Evolutionary conservation across 2,797 vertebrate genomes (phyloP).

Genomic region (Pitangus sulphuratus): DNA sequence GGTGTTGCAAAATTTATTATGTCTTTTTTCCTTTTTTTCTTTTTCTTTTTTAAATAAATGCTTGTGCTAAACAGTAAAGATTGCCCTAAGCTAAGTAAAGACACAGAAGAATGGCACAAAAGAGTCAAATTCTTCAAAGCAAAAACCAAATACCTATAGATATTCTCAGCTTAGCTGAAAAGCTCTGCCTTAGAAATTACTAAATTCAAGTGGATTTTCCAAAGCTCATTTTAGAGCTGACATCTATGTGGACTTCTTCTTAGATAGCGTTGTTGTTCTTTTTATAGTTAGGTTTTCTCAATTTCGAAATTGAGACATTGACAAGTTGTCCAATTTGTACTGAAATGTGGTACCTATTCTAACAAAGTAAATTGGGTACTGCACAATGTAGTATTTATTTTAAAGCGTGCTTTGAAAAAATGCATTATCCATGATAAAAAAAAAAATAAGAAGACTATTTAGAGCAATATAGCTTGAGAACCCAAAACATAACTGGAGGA

Average conservation of each 20-base stretch:
- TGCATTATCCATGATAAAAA: background rate
- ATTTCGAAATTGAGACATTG: background rate
- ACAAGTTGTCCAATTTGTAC: background rate
- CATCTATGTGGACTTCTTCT: background rate
- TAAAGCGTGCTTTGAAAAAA: background rate
- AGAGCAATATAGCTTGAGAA: background rate
- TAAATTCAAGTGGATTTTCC: background rate
- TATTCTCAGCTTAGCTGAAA: background rate
- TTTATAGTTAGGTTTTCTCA: background rate
- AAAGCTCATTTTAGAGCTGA: background rate
- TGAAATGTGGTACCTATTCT: background rate
- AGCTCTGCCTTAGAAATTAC: background rate
- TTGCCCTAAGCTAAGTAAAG: background rate
- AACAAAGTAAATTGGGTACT: background rate
- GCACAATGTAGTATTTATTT: background rate
- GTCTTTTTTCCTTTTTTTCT: background rate
- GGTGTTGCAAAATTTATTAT: background rate
- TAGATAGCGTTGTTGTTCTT: background rate
- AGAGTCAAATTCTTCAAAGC: background rate
- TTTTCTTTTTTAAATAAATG: background rate
- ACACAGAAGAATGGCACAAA: background rate
- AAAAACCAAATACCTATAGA: background rate
- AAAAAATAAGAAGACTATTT: background rate
- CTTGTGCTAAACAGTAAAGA: background rate
- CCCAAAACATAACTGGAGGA: background rate